Percentiles rank a stretch among this genome's conserved stretches.
phyloP scores from a whole-genome alignment of 2,113 vertebrate species.

The Amazona vittata region DNA sequence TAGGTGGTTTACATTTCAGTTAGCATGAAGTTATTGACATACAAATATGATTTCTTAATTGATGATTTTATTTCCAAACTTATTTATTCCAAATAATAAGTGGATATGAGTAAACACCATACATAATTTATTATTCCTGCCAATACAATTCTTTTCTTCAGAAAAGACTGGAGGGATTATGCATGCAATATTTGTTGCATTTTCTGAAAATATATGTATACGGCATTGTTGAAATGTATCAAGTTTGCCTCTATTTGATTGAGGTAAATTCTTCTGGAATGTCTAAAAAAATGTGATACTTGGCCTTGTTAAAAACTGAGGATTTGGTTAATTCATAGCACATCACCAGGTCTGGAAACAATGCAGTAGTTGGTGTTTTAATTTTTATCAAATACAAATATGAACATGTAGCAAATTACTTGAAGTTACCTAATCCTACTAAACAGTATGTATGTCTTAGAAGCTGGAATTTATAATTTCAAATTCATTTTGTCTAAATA shows the following conservation, averaged over 20 bases:
- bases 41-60: not conserved
- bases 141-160: rapidly evolving
- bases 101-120: not conserved
- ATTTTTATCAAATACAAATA: not conserved
- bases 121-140: not conserved
- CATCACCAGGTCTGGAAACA: not conserved
- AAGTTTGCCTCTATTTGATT: not conserved
- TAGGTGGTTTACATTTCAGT: not conserved
- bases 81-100: not conserved
- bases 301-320: not conserved
- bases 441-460: not conserved
- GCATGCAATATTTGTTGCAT: not conserved
- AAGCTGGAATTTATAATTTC: not conserved
- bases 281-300: not conserved
- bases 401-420: not conserved
- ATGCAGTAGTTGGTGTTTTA: not conserved
- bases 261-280: not conserved
- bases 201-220: not conserved
- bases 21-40: not conserved
- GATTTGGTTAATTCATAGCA: not conserved
- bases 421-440: not conserved
- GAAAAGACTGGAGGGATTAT: not conserved
- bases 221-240: not conserved
- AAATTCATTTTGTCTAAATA: not conserved
- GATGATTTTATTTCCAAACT: not conserved